A percentile compares a stretch with the other conserved stretches of the same genome.
These are phyloP conservation scores for Halichoeres trimaculatus DNA, from an alignment of 2,113 vertebrate genomes.

Conservation along the genomic window DNA sequence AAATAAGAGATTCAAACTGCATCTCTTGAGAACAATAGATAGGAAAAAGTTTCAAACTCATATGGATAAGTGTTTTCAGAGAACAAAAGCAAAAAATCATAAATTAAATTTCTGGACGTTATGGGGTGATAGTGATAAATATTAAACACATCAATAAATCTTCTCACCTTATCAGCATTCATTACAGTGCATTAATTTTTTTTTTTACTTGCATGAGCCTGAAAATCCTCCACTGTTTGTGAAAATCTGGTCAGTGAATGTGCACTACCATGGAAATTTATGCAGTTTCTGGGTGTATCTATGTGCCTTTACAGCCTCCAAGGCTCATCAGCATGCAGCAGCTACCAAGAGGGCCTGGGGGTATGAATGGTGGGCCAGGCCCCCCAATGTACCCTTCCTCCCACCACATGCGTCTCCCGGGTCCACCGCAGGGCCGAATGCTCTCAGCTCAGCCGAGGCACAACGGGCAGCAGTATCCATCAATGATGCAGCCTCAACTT, in stretches of 20 bases:
- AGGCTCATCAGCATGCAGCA: constrained; percentile 98
- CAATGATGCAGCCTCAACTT: constrained; percentile 98
- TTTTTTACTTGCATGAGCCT: not conserved
- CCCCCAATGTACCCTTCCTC: constrained; percentile 90
- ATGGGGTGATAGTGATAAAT: not conserved
- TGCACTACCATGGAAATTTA: not conserved
- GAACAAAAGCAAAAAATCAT: no score
- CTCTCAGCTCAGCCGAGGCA: constrained; percentile 89
- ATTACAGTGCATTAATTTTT: not conserved
- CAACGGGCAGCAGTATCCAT: constrained; percentile 93
- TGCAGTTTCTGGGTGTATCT: not conserved
- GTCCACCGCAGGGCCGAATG: constrained; percentile 88
- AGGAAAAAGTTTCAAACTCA: no score
- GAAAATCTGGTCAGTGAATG: not conserved
- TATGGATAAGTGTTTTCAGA: no score
- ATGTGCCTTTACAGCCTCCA: constrained; percentile 86
- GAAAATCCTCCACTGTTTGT: not conserved
- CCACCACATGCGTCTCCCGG: constrained; percentile 93
- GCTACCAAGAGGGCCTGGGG: constrained; percentile 88
- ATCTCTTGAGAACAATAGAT: no score
- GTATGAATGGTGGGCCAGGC: constrained; percentile 90
- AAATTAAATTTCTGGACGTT: not conserved
- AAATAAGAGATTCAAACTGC: no score
- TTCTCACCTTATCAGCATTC: not conserved
- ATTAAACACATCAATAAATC: not conserved